Conservation (phyloP, 2,113 vertebrate species). For the Apodemus sylvaticus region DNA sequence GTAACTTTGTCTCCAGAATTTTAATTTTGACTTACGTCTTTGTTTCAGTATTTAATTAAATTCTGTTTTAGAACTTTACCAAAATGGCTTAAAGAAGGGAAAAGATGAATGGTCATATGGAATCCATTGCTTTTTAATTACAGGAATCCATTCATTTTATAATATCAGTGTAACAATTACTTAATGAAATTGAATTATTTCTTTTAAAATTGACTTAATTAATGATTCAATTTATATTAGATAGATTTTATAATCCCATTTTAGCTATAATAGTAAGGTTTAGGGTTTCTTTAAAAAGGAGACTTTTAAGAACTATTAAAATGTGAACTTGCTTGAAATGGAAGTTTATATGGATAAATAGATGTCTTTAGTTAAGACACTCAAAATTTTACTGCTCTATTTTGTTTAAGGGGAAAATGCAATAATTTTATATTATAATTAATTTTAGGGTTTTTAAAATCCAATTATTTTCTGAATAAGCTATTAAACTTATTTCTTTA, state of each 20-base stretch:
- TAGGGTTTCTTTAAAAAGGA: constrained; percentile 76
- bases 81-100: constrained; percentile 73
- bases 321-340: constrained; percentile 75
- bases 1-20: constrained; percentile 44
- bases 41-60: constrained; percentile 83
- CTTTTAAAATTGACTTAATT: constrained; percentile 84
- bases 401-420: constrained; percentile 73
- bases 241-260: constrained; percentile 83
- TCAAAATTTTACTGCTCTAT: constrained; percentile 78
- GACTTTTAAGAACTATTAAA: constrained; percentile 80
- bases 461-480: constrained; percentile 78
- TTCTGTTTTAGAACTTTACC: constrained; percentile 80
- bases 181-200: constrained; percentile 82
- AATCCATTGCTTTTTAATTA: constrained; percentile 83
- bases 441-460: constrained; percentile 77
- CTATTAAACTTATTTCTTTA: constrained; percentile 74
- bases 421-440: constrained; percentile 78
- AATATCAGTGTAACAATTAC: constrained; percentile 74
- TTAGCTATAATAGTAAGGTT: constrained; percentile 78
- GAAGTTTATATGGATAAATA: constrained; percentile 67
- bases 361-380: constrained; percentile 70
- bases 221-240: constrained; percentile 82
- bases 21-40: constrained; percentile 75
- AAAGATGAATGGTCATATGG: constrained; percentile 78
- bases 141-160: constrained; percentile 72